These are phyloP conservation scores for Laupala kohalensis DNA, from an alignment of 1,140 invertebrate genomes.

Conservation along the genomic window DNA sequence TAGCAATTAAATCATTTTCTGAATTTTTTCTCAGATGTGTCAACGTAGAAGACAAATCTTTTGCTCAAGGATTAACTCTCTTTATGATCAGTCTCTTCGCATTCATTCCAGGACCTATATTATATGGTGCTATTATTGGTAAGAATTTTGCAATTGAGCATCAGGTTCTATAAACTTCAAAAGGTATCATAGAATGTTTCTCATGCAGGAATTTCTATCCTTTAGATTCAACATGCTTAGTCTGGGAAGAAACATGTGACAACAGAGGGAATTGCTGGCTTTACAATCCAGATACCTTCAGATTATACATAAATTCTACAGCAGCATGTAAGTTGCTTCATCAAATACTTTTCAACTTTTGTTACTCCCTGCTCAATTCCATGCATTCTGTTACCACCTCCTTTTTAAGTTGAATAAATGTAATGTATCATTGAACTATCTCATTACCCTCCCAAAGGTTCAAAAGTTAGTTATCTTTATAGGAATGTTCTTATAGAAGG, in stretches of 20 bases:
- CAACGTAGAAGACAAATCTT: constrained; percentile 42
- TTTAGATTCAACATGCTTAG: constrained; percentile 42
- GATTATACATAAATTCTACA: constrained; percentile 40
- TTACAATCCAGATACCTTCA: constrained; percentile 42
- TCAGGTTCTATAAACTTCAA: neutral
- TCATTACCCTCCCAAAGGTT: no score
- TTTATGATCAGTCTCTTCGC: constrained; percentile 50
- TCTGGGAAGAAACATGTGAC: constrained; percentile 49
- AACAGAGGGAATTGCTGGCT: constrained; percentile 47
- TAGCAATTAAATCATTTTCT: no score
- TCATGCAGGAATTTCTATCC: neutral
- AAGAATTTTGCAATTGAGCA: constrained; percentile 1
- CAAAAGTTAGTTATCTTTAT: no score
- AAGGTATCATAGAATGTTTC: neutral
- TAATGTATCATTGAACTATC: no score
- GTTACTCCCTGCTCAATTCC: no score
- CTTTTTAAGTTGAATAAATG: no score
- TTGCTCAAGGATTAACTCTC: constrained; percentile 46
- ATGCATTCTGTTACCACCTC: no score
- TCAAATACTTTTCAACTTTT: no score
- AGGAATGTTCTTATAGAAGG: no score
- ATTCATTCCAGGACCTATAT: constrained; percentile 49
- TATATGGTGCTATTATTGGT: constrained; percentile 46
- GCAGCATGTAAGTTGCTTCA: constrained; percentile 39
- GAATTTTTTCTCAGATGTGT: constrained; percentile 38